phyloP scores from a whole-genome alignment of 2,888 invertebrate genomes.

The Drosophila flavopinicola region DNA sequence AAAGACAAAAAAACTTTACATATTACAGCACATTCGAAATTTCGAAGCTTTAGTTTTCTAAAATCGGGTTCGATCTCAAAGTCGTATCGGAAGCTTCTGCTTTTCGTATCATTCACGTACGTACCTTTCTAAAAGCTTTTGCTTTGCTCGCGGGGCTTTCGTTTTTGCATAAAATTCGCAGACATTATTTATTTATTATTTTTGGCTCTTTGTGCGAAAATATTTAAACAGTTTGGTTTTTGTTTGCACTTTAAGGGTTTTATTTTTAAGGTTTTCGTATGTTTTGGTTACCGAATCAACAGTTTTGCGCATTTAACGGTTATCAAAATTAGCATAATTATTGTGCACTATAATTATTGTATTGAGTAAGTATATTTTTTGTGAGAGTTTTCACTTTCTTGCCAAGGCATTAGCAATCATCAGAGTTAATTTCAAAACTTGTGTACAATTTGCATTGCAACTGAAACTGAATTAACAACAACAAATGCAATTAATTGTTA shows the following conservation, averaged over 20 bases:
- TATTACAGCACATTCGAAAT: no score
- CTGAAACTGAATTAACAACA: slow-evolving; percentile 15
- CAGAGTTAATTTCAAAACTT: slow-evolving; percentile 46
- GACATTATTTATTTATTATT: slow-evolving; percentile 52
- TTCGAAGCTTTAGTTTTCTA: no score
- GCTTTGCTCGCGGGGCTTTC: slow-evolving; percentile 46
- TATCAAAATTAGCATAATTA: slow-evolving; percentile 66
- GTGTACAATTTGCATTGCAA: slow-evolving; percentile 64
- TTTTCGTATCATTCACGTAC: slow-evolving; percentile 31
- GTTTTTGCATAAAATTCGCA: slow-evolving; percentile 55
- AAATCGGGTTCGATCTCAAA: neutral
- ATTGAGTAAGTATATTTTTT: slow-evolving; percentile 43
- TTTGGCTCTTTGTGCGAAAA: slow-evolving; percentile 41
- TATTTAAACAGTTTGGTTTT: slow-evolving; percentile 74
- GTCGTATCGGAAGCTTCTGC: neutral
- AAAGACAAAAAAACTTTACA: no score
- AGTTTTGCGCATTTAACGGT: slow-evolving; percentile 47
- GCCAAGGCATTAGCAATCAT: slow-evolving; percentile 57
- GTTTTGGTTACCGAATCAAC: slow-evolving; percentile 30
- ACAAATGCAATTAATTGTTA: slow-evolving; percentile 68
- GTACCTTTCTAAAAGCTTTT: slow-evolving; percentile 60
- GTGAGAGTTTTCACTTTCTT: slow-evolving; percentile 73
- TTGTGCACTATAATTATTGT: slow-evolving; percentile 50
- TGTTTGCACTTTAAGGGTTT: slow-evolving; percentile 51
- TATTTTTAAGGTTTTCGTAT: slow-evolving; percentile 8